phyloP scores from a whole-genome alignment of 2,113 vertebrate species.

The Lichenostomus cassidix region DNA sequence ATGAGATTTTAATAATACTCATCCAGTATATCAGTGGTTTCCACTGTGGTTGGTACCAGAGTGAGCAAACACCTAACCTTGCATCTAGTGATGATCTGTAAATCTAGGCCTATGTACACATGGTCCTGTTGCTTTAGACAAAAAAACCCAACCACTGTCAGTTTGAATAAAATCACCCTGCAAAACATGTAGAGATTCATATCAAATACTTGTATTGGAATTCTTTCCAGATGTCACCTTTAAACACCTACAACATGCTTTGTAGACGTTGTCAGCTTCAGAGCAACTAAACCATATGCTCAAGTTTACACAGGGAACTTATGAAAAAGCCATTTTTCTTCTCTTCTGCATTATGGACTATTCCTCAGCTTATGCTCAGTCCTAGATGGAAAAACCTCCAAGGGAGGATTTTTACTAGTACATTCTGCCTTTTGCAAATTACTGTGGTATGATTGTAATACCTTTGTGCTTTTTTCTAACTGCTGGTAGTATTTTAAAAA shows the following conservation, averaged over 20 bases:
- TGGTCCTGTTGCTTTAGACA: neutral
- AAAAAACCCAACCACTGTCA: neutral
- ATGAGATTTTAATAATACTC: neutral
- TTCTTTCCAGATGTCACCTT: neutral
- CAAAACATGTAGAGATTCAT: neutral
- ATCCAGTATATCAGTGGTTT: neutral
- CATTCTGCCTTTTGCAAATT: constrained; percentile 44
- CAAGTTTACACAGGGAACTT: neutral
- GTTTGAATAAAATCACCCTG: neutral
- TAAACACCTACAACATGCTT: neutral
- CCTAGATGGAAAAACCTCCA: neutral
- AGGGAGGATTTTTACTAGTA: constrained; percentile 19
- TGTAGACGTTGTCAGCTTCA: neutral
- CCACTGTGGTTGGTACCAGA: neutral
- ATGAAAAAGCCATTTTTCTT: neutral
- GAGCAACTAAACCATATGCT: neutral
- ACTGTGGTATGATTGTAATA: neutral
- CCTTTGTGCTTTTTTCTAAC: neutral
- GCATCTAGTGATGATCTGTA: neutral
- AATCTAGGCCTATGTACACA: neutral
- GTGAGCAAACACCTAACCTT: neutral
- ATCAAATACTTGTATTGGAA: neutral
- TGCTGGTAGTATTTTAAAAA: constrained; percentile 9
- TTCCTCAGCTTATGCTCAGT: neutral
- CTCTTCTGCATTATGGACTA: neutral